Base-by-base conservation (phyloP, 2,113 vertebrate genomes). In the Erythrocercus mccallii region DNA sequence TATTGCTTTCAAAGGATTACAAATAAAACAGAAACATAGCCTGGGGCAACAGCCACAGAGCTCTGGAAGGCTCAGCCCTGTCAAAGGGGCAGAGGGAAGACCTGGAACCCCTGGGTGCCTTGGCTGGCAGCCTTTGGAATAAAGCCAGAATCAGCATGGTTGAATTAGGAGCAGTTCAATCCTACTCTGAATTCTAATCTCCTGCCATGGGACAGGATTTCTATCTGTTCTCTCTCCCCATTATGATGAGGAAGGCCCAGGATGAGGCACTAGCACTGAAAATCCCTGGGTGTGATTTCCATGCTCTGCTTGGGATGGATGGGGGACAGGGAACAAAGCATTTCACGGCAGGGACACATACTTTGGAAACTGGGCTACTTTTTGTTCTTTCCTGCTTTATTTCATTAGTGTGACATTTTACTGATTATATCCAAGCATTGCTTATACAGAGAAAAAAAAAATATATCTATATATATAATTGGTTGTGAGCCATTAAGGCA, bases 11-110 rank as follows among this genome's bases (percentile, higher is more conserved):
- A 96, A 81, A 96, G 80, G 86, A 90, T 93, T 96, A 68, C 90
- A 95, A 95, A 97, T 81, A 92, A 96, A 96, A 95, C 25, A 94
- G 90, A 95, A 97, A 90, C 90, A 94, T 5, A 84, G 90, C 92
- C 80, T 1, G 4, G 77, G 86, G 94, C 90, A 94, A 58, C 83
- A 86, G 69, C 71, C 90, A 35, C 13, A 23, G 85, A 91, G 93
- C 65, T 90, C 80, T 88, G 90, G 53, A 93, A 94, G 86, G 65
- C 80, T 81, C 92, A 79, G 65, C 40, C 6, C n/a, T 81, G 90
- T 27, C 64, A 18, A 68, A 88, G 82, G 93, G 92, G 61, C 86
- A 94, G 90, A 95, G 80, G 48, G 77, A 74, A 88, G 72, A 61
- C 83, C 92, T 95, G 57, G 2, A 74, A 57, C 37, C 83, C 86